Conservation (phyloP, 92 coral and sea anemone species). For the Umimayanthus chanpuru region DNA sequence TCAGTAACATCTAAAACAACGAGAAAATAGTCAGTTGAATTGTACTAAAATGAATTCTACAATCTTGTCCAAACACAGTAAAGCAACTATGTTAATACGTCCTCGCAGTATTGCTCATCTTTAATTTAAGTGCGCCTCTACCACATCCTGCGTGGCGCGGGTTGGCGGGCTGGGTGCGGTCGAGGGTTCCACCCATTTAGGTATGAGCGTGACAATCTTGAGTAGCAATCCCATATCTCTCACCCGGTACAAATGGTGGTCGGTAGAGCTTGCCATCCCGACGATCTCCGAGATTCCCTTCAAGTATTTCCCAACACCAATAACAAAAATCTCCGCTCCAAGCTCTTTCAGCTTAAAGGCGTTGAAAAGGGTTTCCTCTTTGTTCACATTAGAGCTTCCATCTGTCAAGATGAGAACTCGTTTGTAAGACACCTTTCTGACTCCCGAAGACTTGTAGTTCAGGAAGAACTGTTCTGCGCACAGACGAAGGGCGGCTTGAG, state of each 20-base stretch:
- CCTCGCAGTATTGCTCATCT: background rate
- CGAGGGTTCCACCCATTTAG: slow-evolving; percentile 29
- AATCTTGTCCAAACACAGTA: no score
- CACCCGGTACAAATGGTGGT: slow-evolving; percentile 60
- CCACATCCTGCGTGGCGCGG: background rate
- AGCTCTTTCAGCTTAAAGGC: slow-evolving; percentile 48
- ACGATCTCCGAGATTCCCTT: slow-evolving; percentile 55
- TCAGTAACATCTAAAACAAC: no score
- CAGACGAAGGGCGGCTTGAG: slow-evolving; percentile 55
- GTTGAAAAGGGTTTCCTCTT: slow-evolving; percentile 43
- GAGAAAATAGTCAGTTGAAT: no score
- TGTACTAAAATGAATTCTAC: no score
- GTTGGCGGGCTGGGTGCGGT: background rate
- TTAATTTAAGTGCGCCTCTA: background rate
- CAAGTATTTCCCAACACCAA: slow-evolving; percentile 56
- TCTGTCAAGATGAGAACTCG: slow-evolving; percentile 58
- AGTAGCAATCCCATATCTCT: slow-evolving; percentile 43
- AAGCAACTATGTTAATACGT: no score
- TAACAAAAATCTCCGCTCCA: slow-evolving; percentile 55
- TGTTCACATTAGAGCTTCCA: slow-evolving; percentile 57
- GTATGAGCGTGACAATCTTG: slow-evolving; percentile 47
- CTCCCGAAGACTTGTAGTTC: slow-evolving; percentile 34
- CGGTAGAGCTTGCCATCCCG: slow-evolving; percentile 54
- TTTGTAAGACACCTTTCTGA: slow-evolving; percentile 38
- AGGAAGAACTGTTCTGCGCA: slow-evolving; percentile 39